phyloP scores from a whole-genome alignment of 2,888 invertebrate genomes.

The Cryptus viduatorius region DNA sequence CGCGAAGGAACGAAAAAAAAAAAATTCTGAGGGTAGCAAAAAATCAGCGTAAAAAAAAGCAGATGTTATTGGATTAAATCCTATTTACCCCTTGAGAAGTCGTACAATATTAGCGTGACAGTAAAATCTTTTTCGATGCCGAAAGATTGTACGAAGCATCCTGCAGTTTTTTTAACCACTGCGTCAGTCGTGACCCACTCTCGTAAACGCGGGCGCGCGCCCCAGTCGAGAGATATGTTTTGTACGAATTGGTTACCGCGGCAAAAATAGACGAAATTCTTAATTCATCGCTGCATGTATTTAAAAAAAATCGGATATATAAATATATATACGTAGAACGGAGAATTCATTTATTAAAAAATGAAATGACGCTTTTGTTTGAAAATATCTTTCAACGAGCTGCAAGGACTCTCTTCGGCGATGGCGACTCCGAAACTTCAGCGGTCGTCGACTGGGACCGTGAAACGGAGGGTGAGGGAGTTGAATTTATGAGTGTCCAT shows the following conservation, averaged over 20 bases:
- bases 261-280: slow-evolving; percentile 4
- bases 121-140: too few species aligned
- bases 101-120: too few species aligned
- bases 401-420: slow-evolving; percentile 9
- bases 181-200: slow-evolving; percentile 13
- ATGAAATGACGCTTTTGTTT: background rate
- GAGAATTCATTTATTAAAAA: background rate
- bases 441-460: background rate
- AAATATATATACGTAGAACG: background rate
- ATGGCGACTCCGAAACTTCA: slow-evolving; percentile 15
- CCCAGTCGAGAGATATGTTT: background rate
- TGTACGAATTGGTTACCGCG: background rate
- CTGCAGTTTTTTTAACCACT: slow-evolving; percentile 15
- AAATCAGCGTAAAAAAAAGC: too few species aligned
- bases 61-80: too few species aligned
- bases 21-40: too few species aligned
- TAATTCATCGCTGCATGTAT: slow-evolving; percentile 4
- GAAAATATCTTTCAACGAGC: slow-evolving; percentile 15
- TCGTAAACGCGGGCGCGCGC: background rate
- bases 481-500: slow-evolving; percentile 60
- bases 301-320: background rate
- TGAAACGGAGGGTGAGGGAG: background rate
- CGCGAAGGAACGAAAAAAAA: too few species aligned
- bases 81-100: too few species aligned
- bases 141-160: background rate